Percentiles rank a stretch among this genome's conserved stretches.
These are phyloP conservation scores for Ceyx melanurus DNA, from an alignment of 2,113 vertebrate genomes.

Conservation along the genomic window DNA sequence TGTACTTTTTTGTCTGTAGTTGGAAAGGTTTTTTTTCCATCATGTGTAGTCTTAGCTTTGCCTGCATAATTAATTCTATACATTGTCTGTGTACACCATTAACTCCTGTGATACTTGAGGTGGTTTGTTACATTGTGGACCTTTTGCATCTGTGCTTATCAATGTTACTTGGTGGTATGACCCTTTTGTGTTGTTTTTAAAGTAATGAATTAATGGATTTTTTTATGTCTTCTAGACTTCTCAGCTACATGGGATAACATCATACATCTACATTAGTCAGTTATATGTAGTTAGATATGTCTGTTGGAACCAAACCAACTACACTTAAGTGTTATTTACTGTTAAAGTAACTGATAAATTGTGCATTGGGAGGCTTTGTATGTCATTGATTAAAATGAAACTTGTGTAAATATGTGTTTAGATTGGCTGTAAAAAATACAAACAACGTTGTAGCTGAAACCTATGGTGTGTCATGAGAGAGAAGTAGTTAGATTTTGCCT, in stretches of 20 bases:
- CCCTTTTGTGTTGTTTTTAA: background rate
- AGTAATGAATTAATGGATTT: background rate
- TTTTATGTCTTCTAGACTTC: background rate
- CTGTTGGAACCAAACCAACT: background rate
- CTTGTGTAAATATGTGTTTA: background rate
- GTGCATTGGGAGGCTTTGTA: background rate
- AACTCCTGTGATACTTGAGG: background rate
- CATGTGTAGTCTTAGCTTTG: background rate
- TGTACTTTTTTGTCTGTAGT: background rate
- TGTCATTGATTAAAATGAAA: background rate
- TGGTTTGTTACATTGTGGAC: background rate
- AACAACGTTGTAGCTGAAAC: background rate
- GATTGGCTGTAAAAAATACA: background rate
- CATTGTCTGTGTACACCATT: background rate
- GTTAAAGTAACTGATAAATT: background rate
- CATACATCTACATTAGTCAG: background rate
- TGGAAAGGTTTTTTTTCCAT: background rate
- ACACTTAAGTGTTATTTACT: background rate
- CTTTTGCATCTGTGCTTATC: background rate
- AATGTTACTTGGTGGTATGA: background rate
- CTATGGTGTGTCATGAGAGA: background rate
- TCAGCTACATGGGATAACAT: background rate
- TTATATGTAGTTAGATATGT: background rate
- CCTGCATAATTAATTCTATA: background rate
- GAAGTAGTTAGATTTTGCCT: background rate